phyloP scores from a whole-genome alignment of 2,888 invertebrate species.

The Mimachlamys varia region DNA sequence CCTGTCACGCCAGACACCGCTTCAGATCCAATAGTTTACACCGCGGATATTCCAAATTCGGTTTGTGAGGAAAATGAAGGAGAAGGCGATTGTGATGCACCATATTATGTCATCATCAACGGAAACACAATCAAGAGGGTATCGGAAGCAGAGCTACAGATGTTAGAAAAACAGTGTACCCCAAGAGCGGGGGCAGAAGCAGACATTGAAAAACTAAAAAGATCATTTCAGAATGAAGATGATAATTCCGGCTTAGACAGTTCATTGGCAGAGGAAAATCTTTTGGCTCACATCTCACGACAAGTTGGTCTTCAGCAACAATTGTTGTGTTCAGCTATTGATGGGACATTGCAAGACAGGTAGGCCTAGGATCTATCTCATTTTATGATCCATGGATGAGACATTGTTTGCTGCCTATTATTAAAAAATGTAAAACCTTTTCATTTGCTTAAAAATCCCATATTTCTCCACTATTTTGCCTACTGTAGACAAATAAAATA shows the following conservation, averaged over 20 bases:
- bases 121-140: background rate
- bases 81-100: background rate
- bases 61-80: background rate
- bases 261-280: slow-evolving; percentile 42
- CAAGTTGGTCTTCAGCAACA: slow-evolving; percentile 48
- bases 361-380: background rate
- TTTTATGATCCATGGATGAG: too few relatives aligned
- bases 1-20: background rate
- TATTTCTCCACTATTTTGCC: too few relatives aligned
- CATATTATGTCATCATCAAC: slow-evolving; percentile 7
- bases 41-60: slow-evolving; percentile 18
- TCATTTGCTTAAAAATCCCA: too few relatives aligned
- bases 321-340: slow-evolving; percentile 40
- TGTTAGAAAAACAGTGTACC: background rate
- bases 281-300: slow-evolving; percentile 46
- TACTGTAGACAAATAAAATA: too few relatives aligned
- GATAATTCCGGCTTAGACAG: background rate
- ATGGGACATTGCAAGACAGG: background rate
- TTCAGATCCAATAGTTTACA: background rate
- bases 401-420: too few relatives aligned
- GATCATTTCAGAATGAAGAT: slow-evolving; percentile 38
- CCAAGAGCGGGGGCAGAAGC: slow-evolving; percentile 36
- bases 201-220: slow-evolving; percentile 41
- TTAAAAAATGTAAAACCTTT: too few relatives aligned
- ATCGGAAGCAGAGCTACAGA: background rate